phyloP scores from a whole-genome alignment of 2,797 vertebrate genomes.

The Propithecus deckenii region DNA sequence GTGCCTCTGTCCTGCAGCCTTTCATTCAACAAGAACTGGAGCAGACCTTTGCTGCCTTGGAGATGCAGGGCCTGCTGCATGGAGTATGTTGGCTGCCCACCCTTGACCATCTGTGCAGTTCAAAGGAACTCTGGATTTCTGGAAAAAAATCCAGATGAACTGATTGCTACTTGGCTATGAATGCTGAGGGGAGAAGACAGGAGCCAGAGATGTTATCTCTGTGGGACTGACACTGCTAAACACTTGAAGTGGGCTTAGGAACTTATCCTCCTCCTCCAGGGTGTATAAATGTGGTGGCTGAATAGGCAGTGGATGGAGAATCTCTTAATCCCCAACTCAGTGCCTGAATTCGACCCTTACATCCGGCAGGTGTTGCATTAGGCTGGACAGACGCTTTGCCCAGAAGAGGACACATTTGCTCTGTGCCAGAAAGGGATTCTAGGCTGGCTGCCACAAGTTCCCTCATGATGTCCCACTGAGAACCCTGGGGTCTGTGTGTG shows the following conservation, averaged over 20 bases:
- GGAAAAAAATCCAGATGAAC: not conserved
- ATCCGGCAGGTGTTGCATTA: slow-evolving; percentile 36
- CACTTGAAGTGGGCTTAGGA: not conserved
- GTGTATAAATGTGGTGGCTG: not conserved
- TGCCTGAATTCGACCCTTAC: not conserved
- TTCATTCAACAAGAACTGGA: not conserved
- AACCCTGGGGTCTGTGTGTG: not conserved
- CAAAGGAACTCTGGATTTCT: not conserved
- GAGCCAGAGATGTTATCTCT: not conserved
- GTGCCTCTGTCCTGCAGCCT: not conserved
- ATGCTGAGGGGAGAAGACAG: not conserved
- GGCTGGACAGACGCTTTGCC: not conserved
- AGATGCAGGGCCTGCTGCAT: not conserved
- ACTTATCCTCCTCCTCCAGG: not conserved
- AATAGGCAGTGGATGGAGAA: not conserved
- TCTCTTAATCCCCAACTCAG: not conserved
- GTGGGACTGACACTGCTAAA: not conserved
- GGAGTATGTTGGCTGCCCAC: not conserved
- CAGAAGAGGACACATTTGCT: not conserved
- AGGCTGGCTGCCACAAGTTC: not conserved
- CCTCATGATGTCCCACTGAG: not conserved
- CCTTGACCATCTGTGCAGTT: not conserved
- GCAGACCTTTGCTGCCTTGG: not conserved
- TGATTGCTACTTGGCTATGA: not conserved
- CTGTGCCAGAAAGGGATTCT: slow-evolving; percentile 12